Conservation (phyloP, 2,888 invertebrate species). For the Thecophora atra region DNA sequence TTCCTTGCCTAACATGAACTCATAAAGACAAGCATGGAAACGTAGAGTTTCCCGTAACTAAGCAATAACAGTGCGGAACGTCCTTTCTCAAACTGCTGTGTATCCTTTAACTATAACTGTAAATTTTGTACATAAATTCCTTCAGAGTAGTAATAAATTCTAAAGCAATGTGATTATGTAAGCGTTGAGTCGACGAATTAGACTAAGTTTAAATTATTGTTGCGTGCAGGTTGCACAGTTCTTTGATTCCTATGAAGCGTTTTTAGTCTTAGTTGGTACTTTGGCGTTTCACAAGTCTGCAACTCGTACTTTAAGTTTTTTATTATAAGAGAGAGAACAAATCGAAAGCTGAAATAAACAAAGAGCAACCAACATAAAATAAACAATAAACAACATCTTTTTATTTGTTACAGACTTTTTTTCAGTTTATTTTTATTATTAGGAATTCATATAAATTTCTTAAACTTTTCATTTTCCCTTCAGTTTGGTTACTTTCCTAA, state of each 20-base stretch:
- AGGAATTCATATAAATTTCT: no score
- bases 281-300: background rate
- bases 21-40: background rate
- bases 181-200: constrained; percentile 18
- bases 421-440: no score
- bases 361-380: background rate
- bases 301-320: constrained; percentile 9
- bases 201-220: background rate
- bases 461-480: no score
- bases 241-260: background rate
- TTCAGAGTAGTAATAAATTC: constrained; percentile 9
- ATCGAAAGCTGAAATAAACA: constrained; percentile 15
- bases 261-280: background rate
- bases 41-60: constrained; percentile 33
- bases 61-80: constrained; percentile 33
- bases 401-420: background rate
- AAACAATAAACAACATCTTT: background rate
- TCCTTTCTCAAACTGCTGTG: constrained; percentile 20
- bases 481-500: no score
- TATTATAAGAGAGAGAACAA: constrained; percentile 8
- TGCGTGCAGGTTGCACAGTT: background rate
- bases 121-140: constrained; percentile 1
- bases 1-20: background rate
- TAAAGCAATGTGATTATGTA: constrained; percentile 33
- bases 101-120: background rate